These are phyloP conservation scores for Iphiclides podalirius DNA, from an alignment of 2,888 invertebrate genomes.

Conservation along the genomic window DNA sequence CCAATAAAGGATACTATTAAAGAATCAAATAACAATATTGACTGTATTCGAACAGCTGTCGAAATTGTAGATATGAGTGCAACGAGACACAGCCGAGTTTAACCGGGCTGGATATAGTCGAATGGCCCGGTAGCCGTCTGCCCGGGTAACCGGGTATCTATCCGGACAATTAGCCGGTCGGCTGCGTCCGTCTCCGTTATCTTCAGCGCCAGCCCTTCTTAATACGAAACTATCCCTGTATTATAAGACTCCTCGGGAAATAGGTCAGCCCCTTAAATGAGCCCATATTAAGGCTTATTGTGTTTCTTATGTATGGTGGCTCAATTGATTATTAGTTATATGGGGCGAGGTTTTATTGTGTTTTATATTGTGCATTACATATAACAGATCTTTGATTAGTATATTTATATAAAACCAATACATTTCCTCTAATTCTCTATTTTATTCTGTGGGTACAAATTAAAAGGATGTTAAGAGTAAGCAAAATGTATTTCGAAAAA, in stretches of 20 bases:
- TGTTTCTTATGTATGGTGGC: constrained; percentile 28
- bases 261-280: constrained; percentile 44
- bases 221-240: constrained; percentile 54
- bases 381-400: too few species aligned
- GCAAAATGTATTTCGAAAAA: too few species aligned
- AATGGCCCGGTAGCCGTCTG: constrained; percentile 17
- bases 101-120: constrained; percentile 19
- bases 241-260: constrained; percentile 40
- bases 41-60: too few species aligned
- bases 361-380: neutral
- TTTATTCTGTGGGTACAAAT: too few species aligned
- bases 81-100: neutral
- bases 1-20: too few species aligned
- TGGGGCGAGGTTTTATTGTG: neutral
- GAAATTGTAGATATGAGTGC: constrained; percentile 15
- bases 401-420: too few species aligned
- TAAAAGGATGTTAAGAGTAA: too few species aligned
- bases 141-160: constrained; percentile 43
- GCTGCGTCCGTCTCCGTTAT: constrained; percentile 53
- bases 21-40: too few species aligned
- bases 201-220: constrained; percentile 62
- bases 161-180: constrained; percentile 63
- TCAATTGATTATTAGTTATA: constrained; percentile 33
- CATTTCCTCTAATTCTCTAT: too few species aligned
- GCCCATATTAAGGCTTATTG: constrained; percentile 34